A percentile compares a stretch with the other conserved stretches of the same genome.
Conservation (phyloP, 2,888 invertebrate genomes). For the Cheilosia variabilis region DNA sequence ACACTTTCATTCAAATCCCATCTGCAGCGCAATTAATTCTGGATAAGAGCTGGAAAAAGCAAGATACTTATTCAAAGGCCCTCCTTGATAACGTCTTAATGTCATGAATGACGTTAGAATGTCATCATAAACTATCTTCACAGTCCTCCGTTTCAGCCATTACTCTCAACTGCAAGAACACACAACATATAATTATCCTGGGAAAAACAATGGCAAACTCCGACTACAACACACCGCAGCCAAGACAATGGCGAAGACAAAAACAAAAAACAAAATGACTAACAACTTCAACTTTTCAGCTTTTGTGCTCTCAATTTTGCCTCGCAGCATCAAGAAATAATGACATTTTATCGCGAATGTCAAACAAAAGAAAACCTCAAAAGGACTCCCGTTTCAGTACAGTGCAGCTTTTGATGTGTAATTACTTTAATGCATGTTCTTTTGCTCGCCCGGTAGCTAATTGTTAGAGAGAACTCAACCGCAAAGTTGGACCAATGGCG, state of each 20-base stretch:
- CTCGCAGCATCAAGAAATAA: conserved; percentile 46
- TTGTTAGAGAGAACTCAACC: conserved; percentile 41
- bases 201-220: conserved; percentile 10
- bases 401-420: conserved; percentile 60
- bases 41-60: too few species aligned
- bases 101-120: conserved; percentile 1
- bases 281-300: conserved; percentile 53
- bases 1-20: too few species aligned
- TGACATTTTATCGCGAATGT: conserved; percentile 60
- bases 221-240: not conserved
- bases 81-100: not conserved
- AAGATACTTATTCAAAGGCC: not conserved
- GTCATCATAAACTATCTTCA: not conserved
- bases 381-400: conserved; percentile 47
- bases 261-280: conserved; percentile 38
- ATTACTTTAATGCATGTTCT: conserved; percentile 53
- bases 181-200: conserved; percentile 18
- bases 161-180: not conserved
- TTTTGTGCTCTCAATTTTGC: conserved; percentile 40
- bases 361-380: conserved; percentile 38
- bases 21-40: too few species aligned
- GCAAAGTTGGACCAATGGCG: conserved; percentile 25
- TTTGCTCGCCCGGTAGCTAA: conserved; percentile 36
- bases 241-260: conserved; percentile 10
- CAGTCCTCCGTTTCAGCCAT: not conserved